Base-by-base conservation (phyloP, 1,140 invertebrate species). In the Solenopsis invicta region DNA sequence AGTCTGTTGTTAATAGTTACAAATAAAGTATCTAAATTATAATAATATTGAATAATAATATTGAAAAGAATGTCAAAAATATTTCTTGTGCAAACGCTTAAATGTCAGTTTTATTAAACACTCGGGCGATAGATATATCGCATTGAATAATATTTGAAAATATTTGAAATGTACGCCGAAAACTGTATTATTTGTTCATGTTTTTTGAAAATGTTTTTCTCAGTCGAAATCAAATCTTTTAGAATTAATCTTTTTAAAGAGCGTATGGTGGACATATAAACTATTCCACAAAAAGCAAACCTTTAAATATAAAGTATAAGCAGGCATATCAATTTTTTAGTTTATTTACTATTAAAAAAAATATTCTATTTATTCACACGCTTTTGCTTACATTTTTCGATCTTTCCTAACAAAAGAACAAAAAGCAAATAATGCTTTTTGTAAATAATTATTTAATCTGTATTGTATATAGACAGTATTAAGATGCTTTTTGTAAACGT, bases 11-110 rank as follows among this genome's bases (percentile, higher is more conserved):
- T 18, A 29, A 78, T 34, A n/a, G 62, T 67, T 13, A 21, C 13
- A 10, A 34, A 52, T 18, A 8, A 34, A 41, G 8, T n/a, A 10
- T 37, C 3, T 80, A 52, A 34, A 21, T 13, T 18, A n/a, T n/a
- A n/a, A n/a, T n/a, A n/a, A n/a, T n/a, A n/a, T n/a, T n/a, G n/a
- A 50, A 45, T 37, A 50, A 78, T 78, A 52, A 66, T 21, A 50
- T 77, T 37, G 45, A 45, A 54, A 37, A 56, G 8, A 54, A 0
- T 13, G 9, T 16, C 16, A 21, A 69, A 18, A 37, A 37, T 9
- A 34, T 64, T 64, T 64, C 1, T 29, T 50, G 13, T 16, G 1
- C 34, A 34, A 24, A 10, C 1, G 0, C 2, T 78, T 64, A 29
- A 48, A 21, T 50, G 8, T 64, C 56, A 77, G 21, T 3, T 66